phyloP scores from a whole-genome alignment of 2,888 invertebrate genomes.

The Caenorhabditis macrosperma region DNA sequence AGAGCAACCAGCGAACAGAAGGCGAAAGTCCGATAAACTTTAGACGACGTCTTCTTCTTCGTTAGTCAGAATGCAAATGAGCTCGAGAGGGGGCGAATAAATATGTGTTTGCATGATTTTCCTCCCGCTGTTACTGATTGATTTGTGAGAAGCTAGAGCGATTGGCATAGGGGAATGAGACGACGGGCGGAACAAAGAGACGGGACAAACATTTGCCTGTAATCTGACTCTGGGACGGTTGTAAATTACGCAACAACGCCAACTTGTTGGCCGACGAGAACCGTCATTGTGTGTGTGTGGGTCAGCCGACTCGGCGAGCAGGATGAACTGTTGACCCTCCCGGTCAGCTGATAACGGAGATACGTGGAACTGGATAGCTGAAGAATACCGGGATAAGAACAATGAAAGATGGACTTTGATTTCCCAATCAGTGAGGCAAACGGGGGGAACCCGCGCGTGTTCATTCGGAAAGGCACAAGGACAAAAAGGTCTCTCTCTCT shows the following conservation, averaged over 20 bases:
- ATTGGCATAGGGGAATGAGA: not conserved
- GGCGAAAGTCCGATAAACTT: conserved; percentile 47
- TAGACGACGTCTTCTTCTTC: conserved; percentile 4
- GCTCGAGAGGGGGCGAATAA: conserved; percentile 20
- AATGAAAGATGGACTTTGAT: too few relatives aligned
- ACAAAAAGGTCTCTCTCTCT: not conserved
- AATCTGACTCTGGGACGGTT: conserved; percentile 27
- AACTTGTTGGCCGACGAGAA: conserved; percentile 18
- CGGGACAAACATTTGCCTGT: conserved; percentile 33
- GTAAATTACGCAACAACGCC: conserved; percentile 30
- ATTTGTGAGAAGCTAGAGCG: conserved; percentile 2
- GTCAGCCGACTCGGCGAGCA: conserved; percentile 1
- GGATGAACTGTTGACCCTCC: too few relatives aligned
- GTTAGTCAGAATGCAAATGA: conserved; percentile 37
- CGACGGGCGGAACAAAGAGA: conserved; percentile 1
- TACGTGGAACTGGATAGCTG: too few relatives aligned
- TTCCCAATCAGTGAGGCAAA: not conserved
- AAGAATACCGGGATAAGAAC: too few relatives aligned
- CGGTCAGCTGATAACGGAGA: too few relatives aligned
- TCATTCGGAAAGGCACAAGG: not conserved
- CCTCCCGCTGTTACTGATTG: conserved; percentile 40
- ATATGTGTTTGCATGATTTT: conserved; percentile 6
- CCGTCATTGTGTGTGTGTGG: conserved; percentile 4
- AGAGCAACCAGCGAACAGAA: not conserved
- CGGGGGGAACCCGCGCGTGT: too few relatives aligned